Evolutionary conservation across 2,797 vertebrate species (phyloP).

Genomic region (Neosalanx taihuensis): DNA sequence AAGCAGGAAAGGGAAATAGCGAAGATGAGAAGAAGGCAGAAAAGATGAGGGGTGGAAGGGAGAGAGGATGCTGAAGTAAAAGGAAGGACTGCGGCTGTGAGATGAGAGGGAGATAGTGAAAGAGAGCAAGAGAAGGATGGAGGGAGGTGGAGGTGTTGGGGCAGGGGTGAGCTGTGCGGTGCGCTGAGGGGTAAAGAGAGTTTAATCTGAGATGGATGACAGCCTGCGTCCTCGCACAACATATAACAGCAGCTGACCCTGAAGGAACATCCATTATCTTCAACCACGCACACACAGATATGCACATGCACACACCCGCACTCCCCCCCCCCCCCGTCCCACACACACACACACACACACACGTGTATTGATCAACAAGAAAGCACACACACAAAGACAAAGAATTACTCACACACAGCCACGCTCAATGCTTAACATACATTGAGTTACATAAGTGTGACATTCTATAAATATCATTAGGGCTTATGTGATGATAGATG

Average conservation of each 20-base stretch:
- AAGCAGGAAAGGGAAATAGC: background rate
- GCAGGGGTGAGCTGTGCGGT: background rate
- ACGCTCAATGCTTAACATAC: background rate
- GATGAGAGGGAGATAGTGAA: background rate
- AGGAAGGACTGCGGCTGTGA: background rate
- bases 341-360: too few relatives aligned
- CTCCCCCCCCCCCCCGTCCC: too few relatives aligned
- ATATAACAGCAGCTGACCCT: constrained; percentile 15
- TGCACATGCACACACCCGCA: background rate
- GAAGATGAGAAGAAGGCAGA: background rate
- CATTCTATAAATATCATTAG: constrained; percentile 3
- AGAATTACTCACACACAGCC: constrained; percentile 2
- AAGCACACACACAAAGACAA: background rate
- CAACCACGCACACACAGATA: background rate
- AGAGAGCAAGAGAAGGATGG: background rate
- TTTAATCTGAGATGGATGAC: constrained; percentile 25
- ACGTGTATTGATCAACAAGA: background rate
- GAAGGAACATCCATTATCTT: constrained; percentile 12
- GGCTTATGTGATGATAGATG: too few relatives aligned
- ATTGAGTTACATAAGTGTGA: background rate
- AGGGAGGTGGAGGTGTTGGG: background rate
- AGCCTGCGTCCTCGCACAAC: constrained; percentile 17
- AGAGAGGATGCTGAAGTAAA: background rate
- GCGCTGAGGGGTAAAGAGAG: background rate
- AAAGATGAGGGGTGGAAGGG: background rate